Evolutionary conservation across 1,140 invertebrate species (phyloP).

Genomic region (Leptinotarsa defecta): DNA sequence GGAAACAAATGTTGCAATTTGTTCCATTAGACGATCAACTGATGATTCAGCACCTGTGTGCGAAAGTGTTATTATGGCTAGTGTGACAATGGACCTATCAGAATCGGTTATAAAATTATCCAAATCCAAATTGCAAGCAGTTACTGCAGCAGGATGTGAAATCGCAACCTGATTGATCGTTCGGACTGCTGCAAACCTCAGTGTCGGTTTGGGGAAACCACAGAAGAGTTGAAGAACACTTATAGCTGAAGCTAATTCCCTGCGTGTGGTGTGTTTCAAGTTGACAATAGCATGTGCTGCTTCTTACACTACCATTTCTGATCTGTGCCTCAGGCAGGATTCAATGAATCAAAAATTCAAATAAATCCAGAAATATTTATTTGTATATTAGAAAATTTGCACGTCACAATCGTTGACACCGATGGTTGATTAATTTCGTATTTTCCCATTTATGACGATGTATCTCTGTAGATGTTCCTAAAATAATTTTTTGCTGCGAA

Average conservation of each 20-base stretch:
- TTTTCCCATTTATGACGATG: too few relatives aligned
- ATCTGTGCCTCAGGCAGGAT: constrained; percentile 91
- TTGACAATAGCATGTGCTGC: constrained; percentile 93
- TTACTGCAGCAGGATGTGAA: constrained; percentile 92
- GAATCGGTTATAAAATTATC: constrained; percentile 97
- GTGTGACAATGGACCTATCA: constrained; percentile 95
- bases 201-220: constrained; percentile 89
- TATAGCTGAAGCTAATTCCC: constrained; percentile 90
- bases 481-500: too few relatives aligned
- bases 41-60: constrained; percentile 85
- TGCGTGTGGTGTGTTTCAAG: constrained; percentile 78
- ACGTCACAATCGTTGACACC: constrained; percentile 20
- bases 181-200: constrained; percentile 91
- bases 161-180: constrained; percentile 90
- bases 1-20: constrained; percentile 95
- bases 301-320: constrained; percentile 98
- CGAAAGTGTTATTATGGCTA: constrained; percentile 98
- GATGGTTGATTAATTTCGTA: constrained; percentile 65
- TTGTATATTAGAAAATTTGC: constrained; percentile 5
- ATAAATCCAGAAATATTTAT: constrained; percentile 1
- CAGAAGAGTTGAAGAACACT: constrained; percentile 95
- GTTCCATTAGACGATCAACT: constrained; percentile 97
- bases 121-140: constrained; percentile 95
- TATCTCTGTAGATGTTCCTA: too few relatives aligned
- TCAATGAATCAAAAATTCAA: too few relatives aligned